These are phyloP conservation scores for Eretmocerus hayati DNA, from an alignment of 2,888 invertebrate species.

Conservation along the genomic window DNA sequence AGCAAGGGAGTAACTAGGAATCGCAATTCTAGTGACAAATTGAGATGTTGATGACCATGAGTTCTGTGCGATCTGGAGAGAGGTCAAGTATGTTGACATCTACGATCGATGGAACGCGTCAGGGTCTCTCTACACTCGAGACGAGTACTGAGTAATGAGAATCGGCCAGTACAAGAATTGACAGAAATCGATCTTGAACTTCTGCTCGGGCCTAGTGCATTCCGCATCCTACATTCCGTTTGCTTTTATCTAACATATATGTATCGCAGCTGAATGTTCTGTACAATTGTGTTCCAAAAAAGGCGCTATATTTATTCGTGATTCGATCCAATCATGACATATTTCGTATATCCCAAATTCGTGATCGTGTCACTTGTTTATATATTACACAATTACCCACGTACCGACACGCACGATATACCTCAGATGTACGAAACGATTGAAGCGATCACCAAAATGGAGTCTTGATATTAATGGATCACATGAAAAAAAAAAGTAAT, in stretches of 20 bases:
- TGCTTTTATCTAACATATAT: conserved; percentile 9
- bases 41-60: no score
- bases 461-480: conserved; percentile 18
- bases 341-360: conserved; percentile 23
- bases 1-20: no score
- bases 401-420: neutral
- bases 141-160: no score
- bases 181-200: conserved; percentile 12
- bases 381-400: conserved; percentile 4
- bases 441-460: conserved; percentile 6
- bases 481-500: conserved; percentile 9
- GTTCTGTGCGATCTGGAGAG: no score
- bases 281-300: conserved; percentile 21
- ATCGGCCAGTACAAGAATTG: conserved; percentile 16
- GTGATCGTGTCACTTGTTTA: conserved; percentile 15
- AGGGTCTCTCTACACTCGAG: no score
- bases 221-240: conserved; percentile 19
- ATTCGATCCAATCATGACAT: conserved; percentile 22
- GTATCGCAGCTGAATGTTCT: conserved; percentile 16
- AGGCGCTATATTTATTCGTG: conserved; percentile 19
- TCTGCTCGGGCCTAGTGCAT: conserved; percentile 20
- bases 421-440: conserved; percentile 15
- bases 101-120: no score
- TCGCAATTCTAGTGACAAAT: no score
- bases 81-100: no score